Conservation (phyloP, 2,113 vertebrate genomes). For the Archilochus colubris region DNA sequence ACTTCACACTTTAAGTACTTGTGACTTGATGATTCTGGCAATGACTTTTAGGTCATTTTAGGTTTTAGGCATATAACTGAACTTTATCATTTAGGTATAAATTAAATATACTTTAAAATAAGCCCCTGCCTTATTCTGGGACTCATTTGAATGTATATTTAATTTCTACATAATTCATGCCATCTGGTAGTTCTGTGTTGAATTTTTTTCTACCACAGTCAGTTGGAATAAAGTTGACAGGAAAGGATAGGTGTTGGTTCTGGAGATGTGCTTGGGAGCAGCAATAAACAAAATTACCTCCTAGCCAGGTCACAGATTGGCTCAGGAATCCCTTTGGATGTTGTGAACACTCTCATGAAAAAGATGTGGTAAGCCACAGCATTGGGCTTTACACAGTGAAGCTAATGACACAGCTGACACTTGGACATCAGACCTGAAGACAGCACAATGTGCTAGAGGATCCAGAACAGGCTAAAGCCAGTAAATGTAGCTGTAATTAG, state of each 20-base stretch:
- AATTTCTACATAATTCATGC: not conserved
- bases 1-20: not conserved
- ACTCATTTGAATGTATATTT: not conserved
- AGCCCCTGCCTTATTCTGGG: not conserved
- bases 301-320: not conserved
- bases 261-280: not conserved
- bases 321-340: not conserved
- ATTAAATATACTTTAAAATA: no score
- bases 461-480: not conserved
- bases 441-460: rapidly evolving
- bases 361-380: not conserved
- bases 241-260: not conserved
- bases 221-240: not conserved
- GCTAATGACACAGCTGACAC: not conserved
- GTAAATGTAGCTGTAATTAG: not conserved
- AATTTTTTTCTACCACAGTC: not conserved
- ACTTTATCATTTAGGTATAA: not conserved
- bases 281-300: rapidly evolving
- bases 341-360: rapidly evolving
- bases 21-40: not conserved
- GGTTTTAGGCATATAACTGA: not conserved
- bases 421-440: not conserved
- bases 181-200: not conserved
- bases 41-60: not conserved
- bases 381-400: not conserved